Evolutionary conservation across 2,888 invertebrate genomes (phyloP), one percentile per base, ranked within the genome.

Genomic region (Eustalomyia histrio): DNA sequence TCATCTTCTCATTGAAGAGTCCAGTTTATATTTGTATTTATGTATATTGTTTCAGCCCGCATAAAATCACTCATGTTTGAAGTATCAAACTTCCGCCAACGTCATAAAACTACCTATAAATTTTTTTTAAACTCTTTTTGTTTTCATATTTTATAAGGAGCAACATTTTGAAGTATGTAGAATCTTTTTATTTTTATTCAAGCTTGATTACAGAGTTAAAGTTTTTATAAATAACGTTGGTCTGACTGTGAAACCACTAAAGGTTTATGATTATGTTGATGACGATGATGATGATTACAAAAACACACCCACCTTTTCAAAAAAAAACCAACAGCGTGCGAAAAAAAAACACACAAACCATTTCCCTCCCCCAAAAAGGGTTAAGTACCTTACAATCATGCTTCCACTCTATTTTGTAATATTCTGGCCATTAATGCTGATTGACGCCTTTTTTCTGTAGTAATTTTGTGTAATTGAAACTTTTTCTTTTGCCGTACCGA

Each of bases 21-120:
- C 75, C 80, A 80, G 80, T 75, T 76, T 47, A 60, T 53, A 60
- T 74, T 35, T n/a, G 35, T 16, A 60, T 53, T 52, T 74, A 24
- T n/a, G 35, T 16, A 18, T 10, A 35, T 39, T 35, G 33, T 52
- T 39, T 35, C 81, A 78, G 81, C 81, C 81, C 81, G 81, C 81
- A 81, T 81, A 69, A 81, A 81, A 78, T 81, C 81, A 81, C 81
- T 81, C 81, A 78, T 67, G 81, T 72, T 61, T 81, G 78, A 81
- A 81, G 81, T 81, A 81, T 81, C 67, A 78, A 81, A 81, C 81
- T 81, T 81, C 81, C 81, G 81, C 71, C 81, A 78, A 81, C 81
- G 81, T 75, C 53, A 35, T 74, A 55, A 60, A 81, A 61, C 53
- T 64, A 63, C 61, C 61, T 65, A 47, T 47, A 47, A 47, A 10